Evolutionary conservation across 2,797 vertebrate species (phyloP), one percentile per base, ranked within the genome.

Genomic region (Artibeus jamaicensis): DNA sequence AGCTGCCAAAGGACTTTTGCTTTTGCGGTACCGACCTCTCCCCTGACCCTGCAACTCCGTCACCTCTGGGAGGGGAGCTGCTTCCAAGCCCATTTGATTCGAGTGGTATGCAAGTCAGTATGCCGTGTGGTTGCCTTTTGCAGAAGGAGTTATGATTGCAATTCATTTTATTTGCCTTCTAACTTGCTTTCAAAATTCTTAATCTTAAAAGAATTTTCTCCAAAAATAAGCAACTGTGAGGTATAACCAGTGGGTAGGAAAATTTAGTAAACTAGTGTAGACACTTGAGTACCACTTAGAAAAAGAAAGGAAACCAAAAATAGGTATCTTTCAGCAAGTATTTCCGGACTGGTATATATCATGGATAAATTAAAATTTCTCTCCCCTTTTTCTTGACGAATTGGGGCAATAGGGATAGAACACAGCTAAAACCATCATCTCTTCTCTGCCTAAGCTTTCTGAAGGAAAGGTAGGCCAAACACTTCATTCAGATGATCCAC

Each of bases 1-100:
- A 85, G 89, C 88, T 92, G 95, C 82, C 91, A 59, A 77, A 86
- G 48, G 53, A 71, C 79, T 71, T 79, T 87, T 73, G n/a, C 44
- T 55, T 95, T 81, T 48, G 55, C 37, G 50, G 50, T 70, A 89
- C 94, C 85, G 85, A 89, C 50, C 77, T 93, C 44, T 94, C 29
- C 70, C 15, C 1, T 55, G 84, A 94, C 46, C 78, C 71, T 62
- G 48, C 2, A 37, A 57, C 55, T 50, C 82, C 73, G 78, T 84
- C 39, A 57, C 73, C 55, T 84, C 37, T 42, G 57, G 81, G 39
- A 79, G 11, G 46, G 89, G 12, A 74, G 74, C 37, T 92, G 77
- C 29, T 84, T 89, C 53, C 46, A 6, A 82, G 14, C 10, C 65
- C 11, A 57, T 48, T 86, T 91, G n/a, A 77, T 39, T 39, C 24